phyloP scores from a whole-genome alignment of 2,797 vertebrate species.

The Prionace glauca region DNA sequence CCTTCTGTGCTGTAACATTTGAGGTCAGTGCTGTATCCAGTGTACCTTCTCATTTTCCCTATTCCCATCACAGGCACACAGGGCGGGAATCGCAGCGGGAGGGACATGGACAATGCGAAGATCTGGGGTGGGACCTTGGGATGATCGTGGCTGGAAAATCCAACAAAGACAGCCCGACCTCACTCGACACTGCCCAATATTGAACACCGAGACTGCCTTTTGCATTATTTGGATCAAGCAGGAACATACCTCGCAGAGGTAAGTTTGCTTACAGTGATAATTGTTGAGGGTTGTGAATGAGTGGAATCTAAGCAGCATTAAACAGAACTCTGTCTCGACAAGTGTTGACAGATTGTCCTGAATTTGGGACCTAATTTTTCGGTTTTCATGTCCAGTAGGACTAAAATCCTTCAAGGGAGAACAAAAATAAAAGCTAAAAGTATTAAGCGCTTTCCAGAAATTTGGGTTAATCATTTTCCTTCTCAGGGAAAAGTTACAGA shows the following conservation, averaged over 20 bases:
- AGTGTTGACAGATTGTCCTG: neutral
- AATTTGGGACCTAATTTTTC: constrained; percentile 13
- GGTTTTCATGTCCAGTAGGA: neutral
- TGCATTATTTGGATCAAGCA: neutral
- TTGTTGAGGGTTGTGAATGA: neutral
- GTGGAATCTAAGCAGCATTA: neutral
- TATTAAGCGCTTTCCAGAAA: neutral
- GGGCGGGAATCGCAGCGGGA: neutral
- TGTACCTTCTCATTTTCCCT: neutral
- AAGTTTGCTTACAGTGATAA: neutral
- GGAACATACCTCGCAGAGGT: neutral
- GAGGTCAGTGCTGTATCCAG: neutral
- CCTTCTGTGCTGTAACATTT: no score
- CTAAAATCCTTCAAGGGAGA: neutral
- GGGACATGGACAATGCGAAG: no score
- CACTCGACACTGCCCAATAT: neutral
- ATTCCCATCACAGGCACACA: neutral
- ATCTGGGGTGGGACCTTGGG: no score
- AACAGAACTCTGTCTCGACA: neutral
- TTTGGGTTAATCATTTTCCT: constrained; percentile 27
- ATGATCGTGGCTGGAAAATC: no score
- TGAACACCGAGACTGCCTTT: neutral
- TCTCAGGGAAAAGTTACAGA: neutral
- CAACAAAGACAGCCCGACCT: no score
- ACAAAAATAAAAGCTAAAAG: neutral